Conservation (phyloP, 2,113 vertebrate genomes). For the Plotosus lineatus region DNA sequence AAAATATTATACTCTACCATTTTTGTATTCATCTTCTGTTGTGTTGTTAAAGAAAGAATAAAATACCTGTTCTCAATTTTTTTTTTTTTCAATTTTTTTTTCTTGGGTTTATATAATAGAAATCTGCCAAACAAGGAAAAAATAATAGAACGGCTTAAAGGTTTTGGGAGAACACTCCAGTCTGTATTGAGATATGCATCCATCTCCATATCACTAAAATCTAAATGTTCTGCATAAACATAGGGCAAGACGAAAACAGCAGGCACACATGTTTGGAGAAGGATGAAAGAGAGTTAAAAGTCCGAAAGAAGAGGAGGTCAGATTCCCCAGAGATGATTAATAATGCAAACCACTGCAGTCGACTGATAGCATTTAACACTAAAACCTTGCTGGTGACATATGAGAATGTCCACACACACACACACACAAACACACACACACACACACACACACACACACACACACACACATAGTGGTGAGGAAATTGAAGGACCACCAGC, state of each 20-base stretch:
- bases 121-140: no score
- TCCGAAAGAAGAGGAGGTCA: constrained; percentile 24
- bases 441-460: constrained; percentile 26
- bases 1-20: no score
- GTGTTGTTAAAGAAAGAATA: no score
- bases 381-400: constrained; percentile 44
- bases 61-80: no score
- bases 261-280: constrained; percentile 19
- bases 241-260: not conserved
- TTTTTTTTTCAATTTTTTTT: no score
- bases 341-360: constrained; percentile 54
- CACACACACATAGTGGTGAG: not conserved
- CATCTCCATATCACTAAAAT: not conserved
- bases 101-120: no score
- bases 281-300: constrained; percentile 4
- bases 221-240: not conserved
- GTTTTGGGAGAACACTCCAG: not conserved
- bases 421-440: not conserved
- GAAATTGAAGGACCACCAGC: constrained; percentile 5
- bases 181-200: not conserved
- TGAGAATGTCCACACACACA: constrained; percentile 9
- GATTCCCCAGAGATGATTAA: constrained; percentile 46
- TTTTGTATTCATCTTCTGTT: no score
- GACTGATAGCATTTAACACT: constrained; percentile 54
- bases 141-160: no score